Percentiles rank a stretch among this genome's conserved stretches.
Evolutionary conservation across 2,113 vertebrate genomes (phyloP).

Genomic region (Sylvietta virens): DNA sequence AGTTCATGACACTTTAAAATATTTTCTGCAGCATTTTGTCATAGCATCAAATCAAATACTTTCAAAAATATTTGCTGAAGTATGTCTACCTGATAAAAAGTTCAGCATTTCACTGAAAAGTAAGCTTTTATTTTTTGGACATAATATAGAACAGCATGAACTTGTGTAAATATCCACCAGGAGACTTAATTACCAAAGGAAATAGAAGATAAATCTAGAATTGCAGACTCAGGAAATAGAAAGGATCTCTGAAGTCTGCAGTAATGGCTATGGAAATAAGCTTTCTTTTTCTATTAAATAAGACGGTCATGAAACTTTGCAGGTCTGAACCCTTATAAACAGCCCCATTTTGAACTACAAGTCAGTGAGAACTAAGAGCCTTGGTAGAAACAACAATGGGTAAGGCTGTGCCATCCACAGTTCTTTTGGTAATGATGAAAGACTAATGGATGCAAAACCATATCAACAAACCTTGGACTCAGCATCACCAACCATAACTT

Average conservation of each 20-base stretch:
- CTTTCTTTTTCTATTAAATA: background rate
- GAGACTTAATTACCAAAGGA: background rate
- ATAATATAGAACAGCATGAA: background rate
- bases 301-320: background rate
- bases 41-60: background rate
- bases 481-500: background rate
- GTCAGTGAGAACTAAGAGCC: background rate
- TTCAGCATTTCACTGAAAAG: background rate
- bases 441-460: background rate
- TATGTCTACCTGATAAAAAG: background rate
- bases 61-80: background rate
- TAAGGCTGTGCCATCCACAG: background rate
- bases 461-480: background rate
- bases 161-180: background rate
- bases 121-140: background rate
- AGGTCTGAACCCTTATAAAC: background rate
- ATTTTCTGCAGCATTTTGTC: background rate
- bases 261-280: background rate
- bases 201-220: background rate
- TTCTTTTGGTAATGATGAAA: background rate
- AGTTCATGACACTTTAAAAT: background rate
- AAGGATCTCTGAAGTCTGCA: background rate
- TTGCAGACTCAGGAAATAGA: background rate
- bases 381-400: background rate
- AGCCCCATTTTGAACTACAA: background rate